A percentile compares a stretch with the other conserved stretches of the same genome.
phyloP scores from a whole-genome alignment of 2,888 invertebrate genomes.

The Cremastinae sp. region DNA sequence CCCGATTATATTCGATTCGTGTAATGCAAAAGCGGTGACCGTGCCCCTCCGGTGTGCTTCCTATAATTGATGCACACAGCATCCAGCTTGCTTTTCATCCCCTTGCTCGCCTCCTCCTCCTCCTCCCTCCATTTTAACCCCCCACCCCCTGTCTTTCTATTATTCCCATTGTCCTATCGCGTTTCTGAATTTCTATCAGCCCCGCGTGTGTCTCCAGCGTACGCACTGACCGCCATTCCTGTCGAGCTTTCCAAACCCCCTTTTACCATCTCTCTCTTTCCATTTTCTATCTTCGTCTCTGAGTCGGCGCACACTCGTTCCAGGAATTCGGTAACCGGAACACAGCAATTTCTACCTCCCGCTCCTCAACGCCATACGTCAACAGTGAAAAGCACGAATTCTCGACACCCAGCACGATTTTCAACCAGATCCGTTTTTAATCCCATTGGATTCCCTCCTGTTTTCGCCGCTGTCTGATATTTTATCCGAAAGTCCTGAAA shows the following conservation, averaged over 20 bases:
- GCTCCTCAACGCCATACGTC: too few relatives aligned
- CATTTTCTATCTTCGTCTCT: conserved; percentile 28
- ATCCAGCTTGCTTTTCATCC: conserved; percentile 54
- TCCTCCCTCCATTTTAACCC: not conserved
- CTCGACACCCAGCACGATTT: too few relatives aligned
- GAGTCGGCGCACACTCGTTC: not conserved
- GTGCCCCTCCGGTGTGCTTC: conserved; percentile 66
- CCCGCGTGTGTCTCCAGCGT: conserved; percentile 11
- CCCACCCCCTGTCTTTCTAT: not conserved
- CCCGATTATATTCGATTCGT: conserved; percentile 68
- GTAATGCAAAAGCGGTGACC: conserved; percentile 71
- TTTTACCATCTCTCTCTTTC: not conserved
- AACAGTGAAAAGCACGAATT: too few relatives aligned
- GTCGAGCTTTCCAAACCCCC: conserved; percentile 19
- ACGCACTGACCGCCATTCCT: conserved; percentile 8
- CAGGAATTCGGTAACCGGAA: too few relatives aligned
- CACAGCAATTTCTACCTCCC: too few relatives aligned
- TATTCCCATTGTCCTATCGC: conserved; percentile 39
- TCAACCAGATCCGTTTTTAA: too few relatives aligned
- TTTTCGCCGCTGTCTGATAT: too few relatives aligned
- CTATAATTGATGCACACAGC: conserved; percentile 78
- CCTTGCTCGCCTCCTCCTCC: conserved; percentile 17
- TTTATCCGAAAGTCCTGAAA: too few relatives aligned
- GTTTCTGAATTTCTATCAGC: conserved; percentile 40
- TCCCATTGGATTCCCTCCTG: too few relatives aligned